Evolutionary conservation across 2,888 invertebrate genomes (phyloP).

Genomic region (Agrotis puta): DNA sequence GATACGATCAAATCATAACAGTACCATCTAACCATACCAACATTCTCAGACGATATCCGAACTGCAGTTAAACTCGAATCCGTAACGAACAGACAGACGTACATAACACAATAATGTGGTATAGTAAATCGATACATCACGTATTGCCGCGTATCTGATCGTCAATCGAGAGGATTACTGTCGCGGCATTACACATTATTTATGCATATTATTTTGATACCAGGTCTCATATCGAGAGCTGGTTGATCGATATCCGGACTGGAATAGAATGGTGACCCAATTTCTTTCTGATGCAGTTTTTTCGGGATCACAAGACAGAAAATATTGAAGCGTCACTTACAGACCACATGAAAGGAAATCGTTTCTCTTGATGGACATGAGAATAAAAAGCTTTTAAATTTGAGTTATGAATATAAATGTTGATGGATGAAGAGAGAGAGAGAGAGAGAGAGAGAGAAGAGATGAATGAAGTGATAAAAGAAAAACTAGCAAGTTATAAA

Average conservation of each 20-base stretch:
- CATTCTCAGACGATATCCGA: slow-evolving; percentile 37
- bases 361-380: not conserved
- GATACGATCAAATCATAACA: slow-evolving; percentile 10
- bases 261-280: slow-evolving; percentile 15
- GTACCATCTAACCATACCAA: slow-evolving; percentile 17
- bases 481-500: not conserved
- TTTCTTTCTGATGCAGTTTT: not conserved
- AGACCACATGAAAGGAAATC: not conserved
- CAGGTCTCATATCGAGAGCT: slow-evolving; percentile 50
- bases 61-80: slow-evolving; percentile 35
- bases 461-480: not conserved
- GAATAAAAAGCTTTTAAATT: not conserved
- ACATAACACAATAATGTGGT: slow-evolving; percentile 67
- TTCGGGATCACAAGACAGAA: not conserved
- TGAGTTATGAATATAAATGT: not conserved
- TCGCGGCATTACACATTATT: slow-evolving; percentile 69
- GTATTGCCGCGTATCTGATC: slow-evolving; percentile 71
- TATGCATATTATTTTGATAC: slow-evolving; percentile 71
- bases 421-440: not conserved
- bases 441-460: not conserved
- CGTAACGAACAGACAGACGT: slow-evolving; percentile 58
- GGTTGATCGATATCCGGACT: slow-evolving; percentile 46
- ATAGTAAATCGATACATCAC: slow-evolving; percentile 74
- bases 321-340: not conserved
- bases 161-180: slow-evolving; percentile 71